Base-by-base conservation (phyloP, 2,888 invertebrate genomes). In the Slavum lentiscoides region DNA sequence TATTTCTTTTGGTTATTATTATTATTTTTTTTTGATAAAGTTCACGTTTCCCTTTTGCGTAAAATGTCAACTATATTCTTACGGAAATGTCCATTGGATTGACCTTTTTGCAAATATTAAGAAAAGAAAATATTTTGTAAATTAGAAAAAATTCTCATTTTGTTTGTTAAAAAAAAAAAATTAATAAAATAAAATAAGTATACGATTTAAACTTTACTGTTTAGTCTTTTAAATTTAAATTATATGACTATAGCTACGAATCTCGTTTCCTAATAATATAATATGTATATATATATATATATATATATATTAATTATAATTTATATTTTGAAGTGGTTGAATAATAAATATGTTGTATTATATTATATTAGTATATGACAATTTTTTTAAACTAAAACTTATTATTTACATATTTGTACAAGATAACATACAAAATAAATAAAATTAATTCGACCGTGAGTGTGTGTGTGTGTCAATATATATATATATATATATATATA, bases 21-120 rank as follows among this genome's bases (percentile, higher is more conserved):
- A 30, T 30, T 53, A 58, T 67, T 74, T 43, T 64, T 23, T 39
- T 70, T 58, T n/a, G 11, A 70, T 80, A 80, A 80, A 80, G 80
- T 80, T 80, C 80, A 80, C 23, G 64, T 72, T 62, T 39, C 55
- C 70, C 62, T 80, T 53, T 77, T 58, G 23, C 23, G 58, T 70
- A 66, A 80, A 80, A 80, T 80, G 80, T 80, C 80, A 80, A 80
- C 80, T 80, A 17, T 55, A 39, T 80, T 80, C 64, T 80, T 80
- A 39, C 19, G 19, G 55, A 80, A 80, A 80, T 70, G 80, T 72
- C 80, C 80, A 80, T 30, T 64, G 72, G 21, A 39, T 72, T 80
- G 80, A 80, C 80, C 80, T 80, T 80, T 80, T 55, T 70, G 19
- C 1, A 13, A 72, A 68, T 69, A 61, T 69, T 62, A 77, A 77